Evolutionary conservation across 1,140 invertebrate species (phyloP), one percentile per base, ranked within the genome.

Genomic region (Trachelipus rathkii): DNA sequence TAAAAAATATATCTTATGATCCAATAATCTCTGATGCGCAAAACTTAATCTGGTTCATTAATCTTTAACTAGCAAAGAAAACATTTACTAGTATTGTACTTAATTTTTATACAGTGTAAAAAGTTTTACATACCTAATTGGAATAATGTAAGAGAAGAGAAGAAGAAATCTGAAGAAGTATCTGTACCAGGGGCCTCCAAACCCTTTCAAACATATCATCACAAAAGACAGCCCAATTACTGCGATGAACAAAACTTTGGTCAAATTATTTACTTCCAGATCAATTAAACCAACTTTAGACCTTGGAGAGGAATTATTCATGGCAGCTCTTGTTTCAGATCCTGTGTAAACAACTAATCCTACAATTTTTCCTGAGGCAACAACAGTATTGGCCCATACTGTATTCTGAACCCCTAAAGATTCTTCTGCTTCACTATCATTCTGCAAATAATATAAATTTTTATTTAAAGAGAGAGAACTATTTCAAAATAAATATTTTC

Each of bases 101-200:
- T 3, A 6, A 33, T 33, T 33, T 6, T 33, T 33, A 33, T 33
- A 6, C 1, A 33, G 33, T 33, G 33, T 33, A 33, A 33, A 33
- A n/a, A 19, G 15, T 21, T n/a, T 66, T 43, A 78, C 74, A 89
- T 82, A 93, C 91, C 92, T 95, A 79, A 99, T 97, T 15, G 97
- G 97, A 84, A 99, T 99, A 76, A 99, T 99, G 86, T 99, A 99
- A 0, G 97, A 99, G 86, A 99, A 99, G 0, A 99, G 89, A 10
- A 99, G 87, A 74, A 99, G 90, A 84, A 99, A 99, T 83, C 97
- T 88, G 86, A 99, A 97, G 87, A 97, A 90, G 84, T 99, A 99
- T 79, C 92, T 86, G 84, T 96, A 98, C 98, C 98, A 99, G 0
- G 94, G 94, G 0, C 96, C 96, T 78, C 89, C 91, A 85, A 98